Evolutionary conservation across 2,797 vertebrate genomes (phyloP).

Genomic region (Notoglanidium macrostoma): DNA sequence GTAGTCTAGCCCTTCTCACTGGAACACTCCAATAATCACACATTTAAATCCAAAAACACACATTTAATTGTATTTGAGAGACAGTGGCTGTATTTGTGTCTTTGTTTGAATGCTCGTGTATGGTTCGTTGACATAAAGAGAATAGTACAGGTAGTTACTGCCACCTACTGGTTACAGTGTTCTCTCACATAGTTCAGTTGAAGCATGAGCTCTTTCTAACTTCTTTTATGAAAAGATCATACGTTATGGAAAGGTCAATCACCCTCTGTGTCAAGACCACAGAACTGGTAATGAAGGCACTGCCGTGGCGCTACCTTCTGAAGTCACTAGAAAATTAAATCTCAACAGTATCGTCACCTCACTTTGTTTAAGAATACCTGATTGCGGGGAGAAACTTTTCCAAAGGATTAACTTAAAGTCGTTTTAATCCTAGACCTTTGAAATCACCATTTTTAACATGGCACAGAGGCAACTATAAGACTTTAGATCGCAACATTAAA

Average conservation of each 20-base stretch:
- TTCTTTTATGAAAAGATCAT: not conserved
- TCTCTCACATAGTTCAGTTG: slow-evolving; percentile 30
- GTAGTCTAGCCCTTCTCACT: not conserved
- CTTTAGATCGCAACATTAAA: not conserved
- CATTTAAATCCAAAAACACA: too few species aligned
- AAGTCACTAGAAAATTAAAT: not conserved
- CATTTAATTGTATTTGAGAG: slow-evolving; percentile 49
- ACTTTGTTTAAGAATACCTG: not conserved
- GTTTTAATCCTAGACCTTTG: not conserved
- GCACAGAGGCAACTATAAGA: not conserved
- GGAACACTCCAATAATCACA: not conserved
- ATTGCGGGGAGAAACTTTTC: not conserved
- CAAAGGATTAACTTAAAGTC: not conserved
- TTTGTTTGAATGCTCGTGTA: slow-evolving; percentile 31
- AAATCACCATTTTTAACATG: not conserved
- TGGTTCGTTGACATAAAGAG: slow-evolving; percentile 32
- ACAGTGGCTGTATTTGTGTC: slow-evolving; percentile 31
- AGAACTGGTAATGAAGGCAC: not conserved
- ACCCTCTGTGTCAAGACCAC: not conserved
- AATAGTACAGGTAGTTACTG: slow-evolving; percentile 58
- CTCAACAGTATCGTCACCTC: not conserved
- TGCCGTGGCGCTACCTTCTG: not conserved
- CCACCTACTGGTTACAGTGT: slow-evolving; percentile 64
- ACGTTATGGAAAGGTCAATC: not conserved
- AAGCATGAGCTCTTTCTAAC: slow-evolving; percentile 27